A percentile compares a stretch with the other conserved stretches of the same genome.
Evolutionary conservation across 1,140 invertebrate species (phyloP).

Genomic region (Portunus trituberculatus): DNA sequence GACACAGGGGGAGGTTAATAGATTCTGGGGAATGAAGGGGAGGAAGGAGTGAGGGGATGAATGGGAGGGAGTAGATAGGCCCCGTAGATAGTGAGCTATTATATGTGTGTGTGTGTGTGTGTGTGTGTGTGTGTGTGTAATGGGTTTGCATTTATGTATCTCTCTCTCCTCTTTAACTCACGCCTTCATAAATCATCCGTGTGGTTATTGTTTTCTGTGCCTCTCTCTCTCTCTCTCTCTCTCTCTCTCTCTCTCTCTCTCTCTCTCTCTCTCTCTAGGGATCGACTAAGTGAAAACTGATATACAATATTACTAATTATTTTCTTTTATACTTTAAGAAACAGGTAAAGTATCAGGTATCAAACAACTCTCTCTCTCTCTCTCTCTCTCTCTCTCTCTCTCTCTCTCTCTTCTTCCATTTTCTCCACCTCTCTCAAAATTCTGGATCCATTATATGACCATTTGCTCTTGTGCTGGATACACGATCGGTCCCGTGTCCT

Average conservation of each 20-base stretch:
- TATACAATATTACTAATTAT: too few relatives aligned
- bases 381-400: constrained; percentile 10
- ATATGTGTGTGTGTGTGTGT: too few relatives aligned
- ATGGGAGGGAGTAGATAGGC: too few relatives aligned
- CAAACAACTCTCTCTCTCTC: constrained; percentile 18
- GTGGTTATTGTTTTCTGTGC: not conserved
- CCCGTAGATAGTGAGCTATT: too few relatives aligned
- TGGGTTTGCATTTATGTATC: not conserved
- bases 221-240: constrained; percentile 20
- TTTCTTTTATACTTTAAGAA: too few relatives aligned
- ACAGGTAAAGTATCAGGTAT: too few relatives aligned
- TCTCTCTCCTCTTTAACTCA: not conserved
- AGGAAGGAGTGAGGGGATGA: not conserved
- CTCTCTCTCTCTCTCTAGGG: not conserved
- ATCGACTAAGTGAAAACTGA: too few relatives aligned
- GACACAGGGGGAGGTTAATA: constrained; percentile 20
- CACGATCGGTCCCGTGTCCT: not conserved
- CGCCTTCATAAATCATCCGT: not conserved
- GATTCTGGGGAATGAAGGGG: not conserved
- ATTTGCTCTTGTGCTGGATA: not conserved
- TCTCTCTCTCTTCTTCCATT: not conserved
- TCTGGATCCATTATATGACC: not conserved
- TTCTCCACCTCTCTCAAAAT: not conserved
- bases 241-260: constrained; percentile 15
- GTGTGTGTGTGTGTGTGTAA: not conserved